phyloP scores from a whole-genome alignment of 2,888 invertebrate species.

The Megastigmus dorsalis region DNA sequence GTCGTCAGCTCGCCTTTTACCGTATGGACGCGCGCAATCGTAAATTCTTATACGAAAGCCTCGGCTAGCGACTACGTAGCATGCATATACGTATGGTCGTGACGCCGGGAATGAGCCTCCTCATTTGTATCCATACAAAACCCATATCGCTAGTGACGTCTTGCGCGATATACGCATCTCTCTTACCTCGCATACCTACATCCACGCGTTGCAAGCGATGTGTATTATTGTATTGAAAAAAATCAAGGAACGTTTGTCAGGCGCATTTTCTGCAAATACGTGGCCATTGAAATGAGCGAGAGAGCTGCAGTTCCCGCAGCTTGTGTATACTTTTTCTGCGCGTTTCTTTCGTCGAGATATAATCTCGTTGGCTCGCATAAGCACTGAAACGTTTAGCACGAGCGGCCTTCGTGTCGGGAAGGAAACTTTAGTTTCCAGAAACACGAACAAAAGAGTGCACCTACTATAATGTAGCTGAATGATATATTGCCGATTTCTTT shows the following conservation, averaged over 20 bases:
- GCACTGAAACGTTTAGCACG: too few species aligned
- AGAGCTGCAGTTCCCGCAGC: too few species aligned
- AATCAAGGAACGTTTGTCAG: neutral
- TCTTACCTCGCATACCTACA: neutral
- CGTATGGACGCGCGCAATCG: neutral
- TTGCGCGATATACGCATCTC: neutral
- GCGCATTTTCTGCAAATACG: slow-evolving; percentile 25
- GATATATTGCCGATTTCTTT: too few species aligned
- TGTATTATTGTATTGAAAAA: too few species aligned
- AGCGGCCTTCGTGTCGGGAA: too few species aligned
- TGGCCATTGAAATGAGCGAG: slow-evolving; percentile 8
- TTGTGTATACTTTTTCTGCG: neutral
- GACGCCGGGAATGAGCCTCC: neutral
- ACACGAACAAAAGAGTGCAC: too few species aligned
- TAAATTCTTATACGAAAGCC: slow-evolving; percentile 16
- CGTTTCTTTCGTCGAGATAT: neutral
- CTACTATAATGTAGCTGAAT: too few species aligned
- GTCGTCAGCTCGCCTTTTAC: too few species aligned
- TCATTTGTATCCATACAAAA: slow-evolving; percentile 21
- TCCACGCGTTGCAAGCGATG: too few species aligned
- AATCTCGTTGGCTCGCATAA: too few species aligned
- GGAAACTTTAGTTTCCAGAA: too few species aligned
- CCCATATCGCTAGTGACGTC: slow-evolving; percentile 7
- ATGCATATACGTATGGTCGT: too few species aligned
- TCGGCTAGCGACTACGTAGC: neutral